A percentile compares a stretch with the other conserved stretches of the same genome.
Evolutionary conservation across 1,140 invertebrate species (phyloP).

Genomic region (Microplitis demolitor): DNA sequence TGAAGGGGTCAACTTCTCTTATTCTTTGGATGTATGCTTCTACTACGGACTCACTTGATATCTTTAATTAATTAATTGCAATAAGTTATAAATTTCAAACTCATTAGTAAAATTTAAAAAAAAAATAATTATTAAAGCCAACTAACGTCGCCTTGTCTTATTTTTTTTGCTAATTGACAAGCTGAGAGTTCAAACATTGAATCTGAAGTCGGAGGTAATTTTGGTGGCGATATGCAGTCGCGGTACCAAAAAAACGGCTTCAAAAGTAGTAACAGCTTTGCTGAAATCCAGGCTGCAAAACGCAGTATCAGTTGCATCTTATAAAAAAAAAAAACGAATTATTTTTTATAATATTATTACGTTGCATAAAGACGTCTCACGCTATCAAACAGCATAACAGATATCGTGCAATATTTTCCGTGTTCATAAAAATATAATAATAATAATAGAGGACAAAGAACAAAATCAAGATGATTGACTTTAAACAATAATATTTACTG

Average conservation of each 20-base stretch:
- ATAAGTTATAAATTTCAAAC: not conserved
- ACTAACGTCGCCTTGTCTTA: slow-evolving; percentile 57
- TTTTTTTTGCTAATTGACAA: slow-evolving; percentile 49
- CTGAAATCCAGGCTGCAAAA: slow-evolving; percentile 17
- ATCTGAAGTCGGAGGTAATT: slow-evolving; percentile 44
- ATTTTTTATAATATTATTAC: not conserved
- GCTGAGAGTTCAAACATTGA: slow-evolving; percentile 48
- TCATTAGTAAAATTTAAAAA: not conserved
- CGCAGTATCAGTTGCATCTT: slow-evolving; percentile 34
- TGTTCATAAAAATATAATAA: no score
- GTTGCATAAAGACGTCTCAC: no score
- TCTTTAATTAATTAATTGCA: slow-evolving; percentile 46
- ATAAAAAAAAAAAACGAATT: not conserved
- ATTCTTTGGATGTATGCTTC: slow-evolving; percentile 71
- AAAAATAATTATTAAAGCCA: not conserved
- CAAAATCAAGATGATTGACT: no score
- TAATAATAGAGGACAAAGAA: no score
- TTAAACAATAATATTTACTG: no score
- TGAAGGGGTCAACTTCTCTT: slow-evolving; percentile 70
- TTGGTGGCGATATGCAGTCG: slow-evolving; percentile 31
- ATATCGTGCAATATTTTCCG: no score
- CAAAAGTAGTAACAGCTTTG: slow-evolving; percentile 19
- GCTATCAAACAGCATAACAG: no score
- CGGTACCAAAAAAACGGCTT: slow-evolving; percentile 36
- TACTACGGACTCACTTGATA: slow-evolving; percentile 69